These are phyloP conservation scores for Drosophila truncata DNA, from an alignment of 1,140 invertebrate genomes.

Conservation along the genomic window DNA sequence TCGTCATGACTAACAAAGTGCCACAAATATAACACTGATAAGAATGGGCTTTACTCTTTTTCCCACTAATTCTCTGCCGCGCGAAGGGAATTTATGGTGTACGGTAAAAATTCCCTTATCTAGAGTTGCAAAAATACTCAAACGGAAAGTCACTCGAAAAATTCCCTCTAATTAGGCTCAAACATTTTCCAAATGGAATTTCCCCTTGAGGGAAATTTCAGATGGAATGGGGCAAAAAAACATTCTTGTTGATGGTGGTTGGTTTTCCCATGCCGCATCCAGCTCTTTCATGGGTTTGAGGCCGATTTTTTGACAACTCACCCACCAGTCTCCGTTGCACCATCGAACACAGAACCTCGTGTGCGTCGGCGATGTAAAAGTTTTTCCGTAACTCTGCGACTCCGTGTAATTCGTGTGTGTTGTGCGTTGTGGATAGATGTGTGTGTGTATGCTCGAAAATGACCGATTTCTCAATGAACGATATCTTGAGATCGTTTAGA, in stretches of 20 bases:
- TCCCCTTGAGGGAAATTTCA: constrained; percentile 56
- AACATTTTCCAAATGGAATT: constrained; percentile 54
- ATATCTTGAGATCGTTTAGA: constrained; percentile 78
- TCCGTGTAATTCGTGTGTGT: constrained; percentile 18
- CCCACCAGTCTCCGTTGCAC: constrained; percentile 77
- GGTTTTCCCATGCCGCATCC: too few species aligned
- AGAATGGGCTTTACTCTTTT: constrained; percentile 24
- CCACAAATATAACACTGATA: constrained; percentile 30
- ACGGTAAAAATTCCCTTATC: constrained; percentile 4
- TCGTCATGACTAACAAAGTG: constrained; percentile 18
- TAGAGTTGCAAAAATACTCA: constrained; percentile 23
- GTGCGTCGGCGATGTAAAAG: constrained; percentile 64
- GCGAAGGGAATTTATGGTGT: constrained; percentile 3
- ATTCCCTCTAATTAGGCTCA: constrained; percentile 22
- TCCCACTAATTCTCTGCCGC: constrained; percentile 23
- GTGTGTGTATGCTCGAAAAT: constrained; percentile 51
- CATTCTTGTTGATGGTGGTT: constrained; percentile 60
- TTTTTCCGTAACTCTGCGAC: constrained; percentile 7
- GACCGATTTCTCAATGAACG: constrained; percentile 78
- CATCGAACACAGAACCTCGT: constrained; percentile 73
- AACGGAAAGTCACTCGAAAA: constrained; percentile 56
- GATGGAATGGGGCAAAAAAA: constrained; percentile 55
- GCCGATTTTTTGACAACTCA: constrained; percentile 74
- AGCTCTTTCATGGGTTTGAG: constrained; percentile 50
- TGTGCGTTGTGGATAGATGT: constrained; percentile 18